These are phyloP conservation scores for Schizaphis graminum DNA, from an alignment of 2,888 invertebrate genomes.

Conservation along the genomic window DNA sequence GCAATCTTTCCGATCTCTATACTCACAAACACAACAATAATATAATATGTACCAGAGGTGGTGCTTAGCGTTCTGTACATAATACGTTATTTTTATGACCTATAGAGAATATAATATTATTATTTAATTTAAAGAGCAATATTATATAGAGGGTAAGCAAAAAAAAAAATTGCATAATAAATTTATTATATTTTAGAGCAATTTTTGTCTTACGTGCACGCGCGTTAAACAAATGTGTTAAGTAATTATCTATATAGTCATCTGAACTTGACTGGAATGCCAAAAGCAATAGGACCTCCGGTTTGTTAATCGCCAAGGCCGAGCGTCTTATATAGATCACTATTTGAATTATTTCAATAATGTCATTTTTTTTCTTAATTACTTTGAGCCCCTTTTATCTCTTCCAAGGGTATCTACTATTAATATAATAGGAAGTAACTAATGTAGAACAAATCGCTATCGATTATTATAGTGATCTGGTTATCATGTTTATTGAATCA, in stretches of 20 bases:
- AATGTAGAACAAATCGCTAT: constrained; percentile 10
- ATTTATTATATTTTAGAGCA: not conserved
- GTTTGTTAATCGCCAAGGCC: constrained; percentile 18
- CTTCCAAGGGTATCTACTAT: constrained; percentile 41
- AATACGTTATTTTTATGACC: not conserved
- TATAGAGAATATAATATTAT: not conserved
- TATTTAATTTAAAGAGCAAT: not conserved
- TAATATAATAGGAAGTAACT: constrained; percentile 28
- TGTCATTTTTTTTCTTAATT: constrained; percentile 39
- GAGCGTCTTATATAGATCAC: constrained; percentile 37
- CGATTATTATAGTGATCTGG: constrained; percentile 25
- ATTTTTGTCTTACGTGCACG: not conserved
- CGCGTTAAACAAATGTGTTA: not conserved
- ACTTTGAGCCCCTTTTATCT: constrained; percentile 20
- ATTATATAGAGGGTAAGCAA: not conserved
- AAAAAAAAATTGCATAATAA: constrained; percentile 2
- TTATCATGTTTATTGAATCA: not conserved
- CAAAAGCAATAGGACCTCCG: constrained; percentile 15
- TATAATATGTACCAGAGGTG: constrained; percentile 2
- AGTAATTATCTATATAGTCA: not conserved
- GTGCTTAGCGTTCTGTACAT: not conserved
- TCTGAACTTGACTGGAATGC: constrained; percentile 49
- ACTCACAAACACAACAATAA: not conserved
- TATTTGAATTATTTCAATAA: constrained; percentile 49
- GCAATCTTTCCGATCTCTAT: constrained; percentile 51